Conservation (phyloP, 1,140 invertebrate species). For the Trachelipus rathkii region DNA sequence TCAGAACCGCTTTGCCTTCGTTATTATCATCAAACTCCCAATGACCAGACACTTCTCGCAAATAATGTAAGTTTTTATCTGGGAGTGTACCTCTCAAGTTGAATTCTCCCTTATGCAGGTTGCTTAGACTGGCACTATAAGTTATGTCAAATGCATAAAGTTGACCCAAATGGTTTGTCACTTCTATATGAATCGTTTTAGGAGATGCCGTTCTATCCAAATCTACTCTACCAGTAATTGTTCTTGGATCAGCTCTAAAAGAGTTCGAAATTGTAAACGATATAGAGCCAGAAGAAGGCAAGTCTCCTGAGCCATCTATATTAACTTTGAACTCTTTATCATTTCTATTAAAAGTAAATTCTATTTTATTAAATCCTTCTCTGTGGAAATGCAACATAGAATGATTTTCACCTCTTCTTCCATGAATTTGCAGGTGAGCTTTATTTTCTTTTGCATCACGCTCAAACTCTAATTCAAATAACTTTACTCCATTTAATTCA, state of each 20-base stretch:
- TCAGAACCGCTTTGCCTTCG: slow-evolving; percentile 16
- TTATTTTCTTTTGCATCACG: not conserved
- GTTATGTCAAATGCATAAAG: slow-evolving; percentile 28
- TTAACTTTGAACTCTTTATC: slow-evolving; percentile 27
- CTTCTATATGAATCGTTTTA: slow-evolving; percentile 33
- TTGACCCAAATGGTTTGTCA: slow-evolving; percentile 5
- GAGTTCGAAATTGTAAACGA: slow-evolving; percentile 30
- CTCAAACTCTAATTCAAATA: slow-evolving; percentile 32
- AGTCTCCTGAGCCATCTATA: slow-evolving; percentile 17
- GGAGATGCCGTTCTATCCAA: slow-evolving; percentile 21
- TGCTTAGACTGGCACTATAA: slow-evolving; percentile 22
- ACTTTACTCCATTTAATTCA: slow-evolving; percentile 25
- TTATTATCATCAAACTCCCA: slow-evolving; percentile 30
- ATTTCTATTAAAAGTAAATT: slow-evolving; percentile 28
- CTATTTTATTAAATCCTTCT: slow-evolving; percentile 23
- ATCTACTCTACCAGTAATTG: slow-evolving; percentile 25
- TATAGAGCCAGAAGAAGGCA: slow-evolving; percentile 25
- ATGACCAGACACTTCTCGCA: slow-evolving; percentile 35
- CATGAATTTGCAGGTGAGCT: slow-evolving; percentile 26
- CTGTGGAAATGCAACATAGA: slow-evolving; percentile 30
- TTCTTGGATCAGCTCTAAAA: slow-evolving; percentile 18
- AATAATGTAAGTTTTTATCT: slow-evolving; percentile 14
- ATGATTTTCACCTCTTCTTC: slow-evolving; percentile 18
- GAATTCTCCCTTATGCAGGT: slow-evolving; percentile 28
- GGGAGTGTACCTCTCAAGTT: slow-evolving; percentile 26